phyloP scores from a whole-genome alignment of 2,888 invertebrate species.

The Tinea pellionella region DNA sequence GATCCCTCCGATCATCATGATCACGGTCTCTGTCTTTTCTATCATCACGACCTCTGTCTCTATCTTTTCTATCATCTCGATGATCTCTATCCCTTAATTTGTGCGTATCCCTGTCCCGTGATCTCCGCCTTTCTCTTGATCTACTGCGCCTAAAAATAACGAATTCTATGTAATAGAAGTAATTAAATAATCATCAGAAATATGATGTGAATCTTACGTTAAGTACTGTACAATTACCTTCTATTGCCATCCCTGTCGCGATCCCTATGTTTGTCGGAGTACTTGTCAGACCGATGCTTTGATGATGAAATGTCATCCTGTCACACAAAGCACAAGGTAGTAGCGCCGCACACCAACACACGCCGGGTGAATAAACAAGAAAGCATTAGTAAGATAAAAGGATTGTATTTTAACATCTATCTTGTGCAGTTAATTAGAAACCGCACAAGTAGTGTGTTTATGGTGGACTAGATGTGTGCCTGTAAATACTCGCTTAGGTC shows the following conservation, averaged over 20 bases:
- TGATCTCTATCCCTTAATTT: not conserved
- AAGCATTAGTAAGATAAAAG: constrained; percentile 50
- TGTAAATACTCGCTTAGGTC: not conserved
- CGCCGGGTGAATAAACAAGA: constrained; percentile 69
- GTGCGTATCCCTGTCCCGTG: constrained; percentile 20
- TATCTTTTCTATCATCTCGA: not conserved
- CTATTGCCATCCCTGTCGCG: constrained; percentile 46
- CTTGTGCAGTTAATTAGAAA: not conserved
- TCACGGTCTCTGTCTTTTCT: constrained; percentile 35
- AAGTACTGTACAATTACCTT: constrained; percentile 32
- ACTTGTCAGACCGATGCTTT: constrained; percentile 67
- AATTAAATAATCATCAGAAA: not conserved
- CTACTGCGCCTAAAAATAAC: constrained; percentile 40
- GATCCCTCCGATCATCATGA: constrained; percentile 13
- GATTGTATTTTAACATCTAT: not conserved
- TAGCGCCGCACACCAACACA: constrained; percentile 69
- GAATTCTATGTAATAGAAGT: not conserved
- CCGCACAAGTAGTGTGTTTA: not conserved
- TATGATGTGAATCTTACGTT: not conserved
- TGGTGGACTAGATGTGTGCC: not conserved
- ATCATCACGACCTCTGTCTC: constrained; percentile 10
- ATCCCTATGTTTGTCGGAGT: constrained; percentile 66
- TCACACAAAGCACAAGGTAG: constrained; percentile 72
- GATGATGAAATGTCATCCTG: constrained; percentile 69
- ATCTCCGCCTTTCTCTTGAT: constrained; percentile 59